phyloP scores from a whole-genome alignment of 2,888 invertebrate genomes.

The Aspidapion aeneum region DNA sequence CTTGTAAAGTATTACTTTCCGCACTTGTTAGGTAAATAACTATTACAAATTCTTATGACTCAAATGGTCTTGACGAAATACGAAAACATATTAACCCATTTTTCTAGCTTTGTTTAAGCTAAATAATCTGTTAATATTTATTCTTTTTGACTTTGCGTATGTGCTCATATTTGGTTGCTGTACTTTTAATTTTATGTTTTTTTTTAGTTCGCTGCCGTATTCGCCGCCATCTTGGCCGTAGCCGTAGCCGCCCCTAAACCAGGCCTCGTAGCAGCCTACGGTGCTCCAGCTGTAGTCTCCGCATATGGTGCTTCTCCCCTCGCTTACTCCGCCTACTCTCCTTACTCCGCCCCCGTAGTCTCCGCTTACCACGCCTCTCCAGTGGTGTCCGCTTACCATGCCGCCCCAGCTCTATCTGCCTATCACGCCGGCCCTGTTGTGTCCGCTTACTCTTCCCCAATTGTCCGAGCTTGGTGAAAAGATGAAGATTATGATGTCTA shows the following conservation, averaged over 20 bases:
- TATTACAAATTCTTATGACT: too few relatives aligned
- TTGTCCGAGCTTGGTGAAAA: neutral
- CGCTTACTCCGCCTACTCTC: neutral
- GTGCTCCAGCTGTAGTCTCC: neutral
- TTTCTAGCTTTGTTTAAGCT: too few relatives aligned
- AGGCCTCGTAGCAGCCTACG: neutral
- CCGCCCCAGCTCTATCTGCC: too few relatives aligned
- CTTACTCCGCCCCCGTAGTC: neutral
- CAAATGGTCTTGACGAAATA: too few relatives aligned
- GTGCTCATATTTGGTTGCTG: too few relatives aligned
- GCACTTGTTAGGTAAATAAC: too few relatives aligned
- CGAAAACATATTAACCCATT: too few relatives aligned
- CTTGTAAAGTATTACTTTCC: too few relatives aligned
- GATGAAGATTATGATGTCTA: neutral
- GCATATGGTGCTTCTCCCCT: neutral
- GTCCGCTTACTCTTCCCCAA: neutral
- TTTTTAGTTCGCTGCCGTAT: neutral
- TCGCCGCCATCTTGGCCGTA: slow-evolving; percentile 1
- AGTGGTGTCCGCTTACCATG: too few relatives aligned
- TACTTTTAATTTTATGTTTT: neutral
- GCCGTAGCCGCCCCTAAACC: neutral
- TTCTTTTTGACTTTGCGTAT: too few relatives aligned
- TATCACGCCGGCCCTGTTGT: neutral
- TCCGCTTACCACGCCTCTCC: neutral
- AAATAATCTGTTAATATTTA: too few relatives aligned